Base-by-base conservation (phyloP, 2,888 invertebrate species). In the Meliscaeva auricollis region DNA sequence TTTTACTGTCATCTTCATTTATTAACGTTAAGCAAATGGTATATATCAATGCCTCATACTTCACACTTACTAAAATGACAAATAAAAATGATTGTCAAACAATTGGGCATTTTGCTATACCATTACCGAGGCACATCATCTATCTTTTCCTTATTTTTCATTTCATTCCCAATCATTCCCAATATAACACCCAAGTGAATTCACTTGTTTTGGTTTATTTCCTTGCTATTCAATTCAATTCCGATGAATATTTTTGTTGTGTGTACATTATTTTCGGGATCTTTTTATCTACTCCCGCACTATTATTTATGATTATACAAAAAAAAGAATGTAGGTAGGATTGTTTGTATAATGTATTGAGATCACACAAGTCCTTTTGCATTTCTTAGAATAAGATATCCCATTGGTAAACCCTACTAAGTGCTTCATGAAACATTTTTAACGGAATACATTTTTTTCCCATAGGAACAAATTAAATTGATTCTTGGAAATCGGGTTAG, bases 271-370 rank as follows among this genome's bases (percentile, higher is more conserved):
- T 58, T 84, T 62, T 70, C 66, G 69, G 60, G 20, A 32, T 62
- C 79, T 50, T 75, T 84, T 84, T 72, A 79, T 84, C 79, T 80
- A 60, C 75, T 60, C 75, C 78, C 84, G 84, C 79, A 75, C 70
- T 72, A 76, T 84, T 80, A 76, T 84, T 84, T 84, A 84, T 48
- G 84, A 84, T 80, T 1, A 52, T 2, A 32, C 9, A 32, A 38
- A 35, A 35, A 35, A 13, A 13, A 7, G 3, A 3, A 20, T 22
- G 41, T 38, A 58, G 20, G n/a, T 50, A n/a, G n/a, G n/a, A n/a
- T n/a, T n/a, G n/a, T n/a, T n/a, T n/a, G n/a, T n/a, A n/a, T n/a
- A n/a, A n/a, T n/a, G n/a, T n/a, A 50, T 48, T 46, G 35, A 35
- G 66, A 50, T 66, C 66, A 13, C 58, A 62, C 62, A 64, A 64